Conservation (phyloP, 2,888 invertebrate species). For the Chaetoderma sp. region DNA sequence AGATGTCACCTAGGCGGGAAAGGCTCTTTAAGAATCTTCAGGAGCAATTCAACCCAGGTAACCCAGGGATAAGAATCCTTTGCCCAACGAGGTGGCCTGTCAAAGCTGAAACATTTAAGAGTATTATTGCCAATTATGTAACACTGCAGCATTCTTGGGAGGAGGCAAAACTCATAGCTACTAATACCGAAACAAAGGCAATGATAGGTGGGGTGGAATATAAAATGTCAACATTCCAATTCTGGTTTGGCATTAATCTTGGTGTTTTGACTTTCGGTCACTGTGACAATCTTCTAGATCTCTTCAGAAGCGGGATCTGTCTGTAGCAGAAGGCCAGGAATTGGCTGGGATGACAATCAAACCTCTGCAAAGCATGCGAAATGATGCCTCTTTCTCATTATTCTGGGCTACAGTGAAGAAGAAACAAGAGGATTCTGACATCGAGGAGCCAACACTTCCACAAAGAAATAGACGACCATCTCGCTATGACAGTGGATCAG, state of each 20-base stretch:
- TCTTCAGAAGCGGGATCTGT: background rate
- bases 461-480: no score
- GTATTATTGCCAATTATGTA: conserved; percentile 10
- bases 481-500: no score
- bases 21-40: conserved; percentile 24
- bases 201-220: background rate
- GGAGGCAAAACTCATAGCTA: no score
- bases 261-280: no score
- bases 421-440: no score
- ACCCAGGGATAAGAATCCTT: conserved; percentile 27
- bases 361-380: no score
- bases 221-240: conserved; percentile 1
- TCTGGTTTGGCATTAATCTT: conserved; percentile 1
- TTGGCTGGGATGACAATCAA: no score
- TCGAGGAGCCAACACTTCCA: no score
- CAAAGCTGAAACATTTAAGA: conserved; percentile 11
- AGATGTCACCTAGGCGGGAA: conserved; percentile 32
- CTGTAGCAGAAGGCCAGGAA: conserved; percentile 4
- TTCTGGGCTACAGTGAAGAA: no score
- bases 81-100: conserved; percentile 38
- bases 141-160: no score
- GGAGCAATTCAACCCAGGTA: conserved; percentile 20
- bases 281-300: conserved; percentile 1
- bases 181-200: background rate
- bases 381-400: no score